Conservation (phyloP, 2,113 vertebrate genomes). For the Eudyptes chrysolophus region DNA sequence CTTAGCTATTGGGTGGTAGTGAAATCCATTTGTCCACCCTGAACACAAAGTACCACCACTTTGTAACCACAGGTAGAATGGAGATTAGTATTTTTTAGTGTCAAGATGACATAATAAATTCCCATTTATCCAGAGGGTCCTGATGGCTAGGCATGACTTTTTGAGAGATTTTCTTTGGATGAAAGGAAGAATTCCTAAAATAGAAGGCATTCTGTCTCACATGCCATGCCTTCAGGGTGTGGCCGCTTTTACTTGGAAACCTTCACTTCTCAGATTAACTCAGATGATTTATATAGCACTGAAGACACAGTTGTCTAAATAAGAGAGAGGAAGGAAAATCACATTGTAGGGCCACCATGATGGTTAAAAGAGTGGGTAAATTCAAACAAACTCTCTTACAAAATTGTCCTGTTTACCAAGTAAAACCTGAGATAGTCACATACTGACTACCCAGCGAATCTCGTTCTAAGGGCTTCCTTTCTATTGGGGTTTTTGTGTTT, state of each 20-base stretch:
- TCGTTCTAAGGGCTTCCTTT: neutral
- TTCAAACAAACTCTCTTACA: neutral
- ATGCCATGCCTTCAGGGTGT: constrained; percentile 65
- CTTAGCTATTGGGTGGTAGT: neutral
- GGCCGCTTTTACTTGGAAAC: constrained; percentile 51
- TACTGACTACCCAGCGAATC: neutral
- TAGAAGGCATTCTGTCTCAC: constrained; percentile 68
- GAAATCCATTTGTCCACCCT: constrained; percentile 27
- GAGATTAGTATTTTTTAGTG: neutral
- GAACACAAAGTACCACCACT: neutral
- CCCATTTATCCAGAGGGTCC: neutral
- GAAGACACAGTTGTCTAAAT: constrained; percentile 30
- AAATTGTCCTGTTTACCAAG: neutral
- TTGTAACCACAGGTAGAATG: constrained; percentile 31
- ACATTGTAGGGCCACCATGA: neutral
- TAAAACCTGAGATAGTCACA: neutral
- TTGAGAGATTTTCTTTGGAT: constrained; percentile 70
- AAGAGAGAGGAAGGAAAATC: constrained; percentile 42
- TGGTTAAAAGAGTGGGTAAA: constrained; percentile 42
- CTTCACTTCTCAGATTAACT: constrained; percentile 58
- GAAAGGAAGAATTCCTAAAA: constrained; percentile 61
- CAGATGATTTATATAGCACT: constrained; percentile 49
- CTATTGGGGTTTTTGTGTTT: neutral
- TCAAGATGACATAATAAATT: constrained; percentile 56
- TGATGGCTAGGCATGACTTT: constrained; percentile 64